Evolutionary conservation across 1,140 invertebrate species (phyloP).

Genomic region (Papilio polytes): DNA sequence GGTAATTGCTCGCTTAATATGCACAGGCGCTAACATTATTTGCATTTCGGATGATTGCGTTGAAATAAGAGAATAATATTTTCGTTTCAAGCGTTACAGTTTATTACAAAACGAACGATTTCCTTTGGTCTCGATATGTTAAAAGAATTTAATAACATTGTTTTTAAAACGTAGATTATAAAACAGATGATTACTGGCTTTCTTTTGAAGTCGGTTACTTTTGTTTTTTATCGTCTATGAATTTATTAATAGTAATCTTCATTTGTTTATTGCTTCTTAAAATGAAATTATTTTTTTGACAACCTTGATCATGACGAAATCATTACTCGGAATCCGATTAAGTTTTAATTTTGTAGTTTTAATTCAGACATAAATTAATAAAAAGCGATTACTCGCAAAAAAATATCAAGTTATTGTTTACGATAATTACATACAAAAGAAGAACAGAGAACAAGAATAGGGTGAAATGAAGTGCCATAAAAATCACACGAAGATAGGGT

Average conservation of each 20-base stretch:
- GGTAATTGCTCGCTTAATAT: not conserved
- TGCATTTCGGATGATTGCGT: not conserved
- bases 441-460: too few species aligned
- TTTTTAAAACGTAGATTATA: not conserved
- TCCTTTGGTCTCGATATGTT: not conserved
- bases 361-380: too few species aligned
- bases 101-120: not conserved
- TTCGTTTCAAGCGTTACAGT: not conserved
- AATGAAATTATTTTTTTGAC: too few species aligned
- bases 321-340: too few species aligned
- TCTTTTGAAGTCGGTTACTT: not conserved
- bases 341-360: too few species aligned
- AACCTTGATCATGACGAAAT: too few species aligned
- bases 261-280: constrained; percentile 1
- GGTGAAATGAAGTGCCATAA: too few species aligned
- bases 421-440: too few species aligned
- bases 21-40: not conserved
- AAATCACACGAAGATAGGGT: too few species aligned
- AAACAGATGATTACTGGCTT: not conserved
- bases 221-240: not conserved
- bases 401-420: too few species aligned
- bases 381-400: too few species aligned
- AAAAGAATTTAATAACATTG: not conserved
- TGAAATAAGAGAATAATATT: not conserved
- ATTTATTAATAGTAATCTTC: not conserved